Conservation (phyloP, 2,797 vertebrate species). For the Pipistrellus pygmaeus region DNA sequence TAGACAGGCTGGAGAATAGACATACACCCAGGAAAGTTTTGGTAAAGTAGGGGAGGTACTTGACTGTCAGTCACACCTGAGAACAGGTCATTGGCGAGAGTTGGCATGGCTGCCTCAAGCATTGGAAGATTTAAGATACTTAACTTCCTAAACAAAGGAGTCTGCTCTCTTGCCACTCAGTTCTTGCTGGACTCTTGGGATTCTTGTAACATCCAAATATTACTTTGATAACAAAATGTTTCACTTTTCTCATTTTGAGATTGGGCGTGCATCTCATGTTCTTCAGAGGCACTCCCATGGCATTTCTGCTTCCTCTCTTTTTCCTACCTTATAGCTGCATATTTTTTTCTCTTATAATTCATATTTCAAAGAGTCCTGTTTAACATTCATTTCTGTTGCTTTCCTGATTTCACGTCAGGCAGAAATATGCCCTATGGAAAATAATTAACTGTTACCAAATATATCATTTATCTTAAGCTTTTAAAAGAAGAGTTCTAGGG, state of each 20-base stretch:
- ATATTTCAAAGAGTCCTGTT: conserved; percentile 64
- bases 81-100: not conserved
- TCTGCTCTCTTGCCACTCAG: not conserved
- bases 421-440: conserved; percentile 56
- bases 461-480: conserved; percentile 59
- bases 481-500: conserved; percentile 63
- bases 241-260: conserved; percentile 40
- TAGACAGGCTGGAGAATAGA: not conserved
- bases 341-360: conserved; percentile 33
- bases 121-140: not conserved
- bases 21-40: not conserved
- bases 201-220: not conserved
- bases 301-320: not conserved
- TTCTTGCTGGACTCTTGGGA: not conserved
- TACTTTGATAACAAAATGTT: not conserved
- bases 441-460: conserved; percentile 73
- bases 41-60: not conserved
- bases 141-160: not conserved
- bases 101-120: not conserved
- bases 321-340: conserved; percentile 1
- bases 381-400: conserved; percentile 71
- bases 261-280: not conserved
- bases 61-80: not conserved
- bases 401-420: conserved; percentile 67
- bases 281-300: not conserved